Base-by-base conservation (phyloP, 2,888 invertebrate species). In the Phengaris alcon region DNA sequence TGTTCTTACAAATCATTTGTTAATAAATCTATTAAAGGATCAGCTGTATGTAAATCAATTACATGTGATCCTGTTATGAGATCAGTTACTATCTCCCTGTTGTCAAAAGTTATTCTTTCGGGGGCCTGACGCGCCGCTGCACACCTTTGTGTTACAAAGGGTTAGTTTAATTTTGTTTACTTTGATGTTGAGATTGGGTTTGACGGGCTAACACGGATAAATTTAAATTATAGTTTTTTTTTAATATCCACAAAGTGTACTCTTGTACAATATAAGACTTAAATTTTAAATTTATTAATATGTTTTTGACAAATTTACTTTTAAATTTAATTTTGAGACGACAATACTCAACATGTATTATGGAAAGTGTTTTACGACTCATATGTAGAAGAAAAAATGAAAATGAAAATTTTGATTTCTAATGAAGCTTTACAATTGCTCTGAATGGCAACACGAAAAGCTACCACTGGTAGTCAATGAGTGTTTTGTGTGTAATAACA, bases 141-240 rank as follows among this genome's bases (percentile, higher is more conserved):
- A 35, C 69, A 69, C 69, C 69, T 46, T 69, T 69, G 69, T 69
- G 48, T 69, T 46, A 9, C 69, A 46, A 48, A 69, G 69, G 69
- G 69, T 69, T 69, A 48, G n/a, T 69, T 48, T 69, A 46, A 69
- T 69, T 69, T 48, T 69, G 69, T 69, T 69, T 69, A 69, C 69
- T 69, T 69, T 69, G 69, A 69, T 69, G 69, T 69, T 69, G 46
- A 69, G 3, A 46, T 48, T 69, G 48, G 69, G 46, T 69, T 48
- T 44, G 64, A 64, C 35, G 64, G 64, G 44, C 44, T 35, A 64
- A 64, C 64, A 64, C 13, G 64, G 64, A 64, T 64, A 12, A 64
- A 64, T 52, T 48, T 59, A 59, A 59, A 59, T 22, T 9, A 22
- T 59, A 59, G 22, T 10, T 9, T 15, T 8, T 57, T 15, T 57